Conservation (phyloP, 2,113 vertebrate species). For the Micronycteris hirsuta region DNA sequence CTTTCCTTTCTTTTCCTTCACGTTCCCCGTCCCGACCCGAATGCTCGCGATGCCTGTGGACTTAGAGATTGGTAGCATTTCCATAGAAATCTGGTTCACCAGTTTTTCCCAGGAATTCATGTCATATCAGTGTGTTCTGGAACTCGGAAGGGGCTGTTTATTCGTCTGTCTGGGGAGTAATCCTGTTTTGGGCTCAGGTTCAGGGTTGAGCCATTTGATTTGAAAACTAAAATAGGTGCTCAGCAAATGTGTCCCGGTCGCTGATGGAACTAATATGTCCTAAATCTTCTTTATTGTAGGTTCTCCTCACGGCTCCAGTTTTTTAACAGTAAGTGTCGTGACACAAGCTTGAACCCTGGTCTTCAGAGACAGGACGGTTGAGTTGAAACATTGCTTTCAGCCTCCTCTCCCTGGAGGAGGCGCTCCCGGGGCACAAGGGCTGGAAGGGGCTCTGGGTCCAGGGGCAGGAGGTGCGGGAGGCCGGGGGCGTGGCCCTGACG, state of each 20-base stretch:
- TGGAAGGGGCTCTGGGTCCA: not conserved
- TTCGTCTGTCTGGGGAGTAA: not conserved
- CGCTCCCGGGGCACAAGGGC: not conserved
- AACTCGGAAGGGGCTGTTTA: accelerated
- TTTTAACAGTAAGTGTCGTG: slow-evolving; percentile 76
- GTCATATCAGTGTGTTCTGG: accelerated
- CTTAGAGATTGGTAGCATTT: not conserved
- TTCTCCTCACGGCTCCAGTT: slow-evolving; percentile 51
- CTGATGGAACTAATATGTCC: slow-evolving; percentile 32
- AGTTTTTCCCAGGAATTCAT: not conserved
- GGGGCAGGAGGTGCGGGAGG: not conserved
- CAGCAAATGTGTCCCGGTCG: accelerated
- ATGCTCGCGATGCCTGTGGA: accelerated
- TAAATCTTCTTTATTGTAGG: slow-evolving; percentile 72
- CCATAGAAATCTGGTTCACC: not conserved
- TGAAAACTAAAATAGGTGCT: no score
- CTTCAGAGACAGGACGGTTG: not conserved
- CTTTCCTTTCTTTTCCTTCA: not conserved
- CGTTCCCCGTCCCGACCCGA: not conserved
- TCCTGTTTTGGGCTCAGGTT: no score
- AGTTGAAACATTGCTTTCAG: not conserved
- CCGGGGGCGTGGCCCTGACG: not conserved
- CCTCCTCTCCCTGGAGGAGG: not conserved
- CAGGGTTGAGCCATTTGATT: no score
- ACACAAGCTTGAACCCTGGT: not conserved